A percentile compares a stretch with the other conserved stretches of the same genome.
Evolutionary conservation across 2,113 vertebrate genomes (phyloP).

Genomic region (Cercopithecus mona): DNA sequence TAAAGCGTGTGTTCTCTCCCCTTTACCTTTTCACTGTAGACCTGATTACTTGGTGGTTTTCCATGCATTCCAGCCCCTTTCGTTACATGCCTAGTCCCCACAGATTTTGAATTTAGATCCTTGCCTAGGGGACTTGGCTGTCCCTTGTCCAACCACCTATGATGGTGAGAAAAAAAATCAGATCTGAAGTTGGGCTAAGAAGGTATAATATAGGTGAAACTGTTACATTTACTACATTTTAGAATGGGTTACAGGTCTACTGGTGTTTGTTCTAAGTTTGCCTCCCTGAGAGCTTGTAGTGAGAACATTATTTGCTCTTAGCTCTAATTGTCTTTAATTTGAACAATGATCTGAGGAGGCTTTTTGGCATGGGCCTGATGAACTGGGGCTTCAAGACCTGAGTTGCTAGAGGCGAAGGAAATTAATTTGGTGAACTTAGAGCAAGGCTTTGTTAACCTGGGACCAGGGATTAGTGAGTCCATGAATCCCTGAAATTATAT

Average conservation of each 20-base stretch:
- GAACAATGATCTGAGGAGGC: background rate
- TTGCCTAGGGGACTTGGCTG: background rate
- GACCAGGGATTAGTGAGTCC: background rate
- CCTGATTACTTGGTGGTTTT: background rate
- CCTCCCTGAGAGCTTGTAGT: background rate
- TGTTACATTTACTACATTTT: background rate
- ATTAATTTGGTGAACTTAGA: background rate
- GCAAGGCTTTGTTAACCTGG: background rate
- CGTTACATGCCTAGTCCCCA: background rate
- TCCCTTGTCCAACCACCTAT: background rate
- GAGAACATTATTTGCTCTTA: background rate
- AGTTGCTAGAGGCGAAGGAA: background rate
- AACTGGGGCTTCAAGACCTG: background rate
- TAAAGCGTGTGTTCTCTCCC: background rate
- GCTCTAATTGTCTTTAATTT: background rate
- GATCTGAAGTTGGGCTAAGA: background rate
- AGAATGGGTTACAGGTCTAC: background rate
- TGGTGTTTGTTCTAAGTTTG: constrained; percentile 20
- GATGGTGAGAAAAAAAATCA: background rate
- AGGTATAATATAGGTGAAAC: background rate
- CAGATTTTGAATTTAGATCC: background rate
- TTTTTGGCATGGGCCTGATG: background rate
- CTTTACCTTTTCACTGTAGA: background rate
- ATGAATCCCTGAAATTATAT: background rate
- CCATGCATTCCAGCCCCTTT: background rate